Base-by-base conservation (phyloP, 92 coral and sea anemone genomes). In the Zoanthus sociatus region DNA sequence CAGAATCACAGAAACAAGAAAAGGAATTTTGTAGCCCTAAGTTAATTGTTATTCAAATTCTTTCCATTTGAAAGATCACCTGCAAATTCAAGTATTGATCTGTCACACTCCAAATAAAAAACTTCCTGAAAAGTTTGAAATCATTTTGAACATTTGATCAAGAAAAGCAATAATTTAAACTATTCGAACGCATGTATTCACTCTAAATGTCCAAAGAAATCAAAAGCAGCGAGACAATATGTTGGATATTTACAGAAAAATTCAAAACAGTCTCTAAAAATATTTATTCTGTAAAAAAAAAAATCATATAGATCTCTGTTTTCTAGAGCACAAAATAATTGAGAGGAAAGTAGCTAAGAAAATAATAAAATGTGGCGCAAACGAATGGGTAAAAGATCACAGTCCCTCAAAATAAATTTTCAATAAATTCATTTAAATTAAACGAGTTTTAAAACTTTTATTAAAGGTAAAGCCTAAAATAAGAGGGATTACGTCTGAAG, bases 401-500 rank as follows among this genome's bases (percentile, higher is more conserved):
- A 45, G 75, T 12, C 11, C 21, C 85, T 81, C 13, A 20, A 16
- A 47, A 48, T 81, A 68, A 75, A 67, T 21, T 64, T 12, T 20
- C 30, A 64, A 66, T 73, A 48, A 81, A 26, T 64, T 81, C 85
- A 50, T 67, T 31, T 75, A 64, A 67, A 81, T 81, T 81, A 81
- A 81, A 81, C 61, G 85, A 81, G 85, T 81, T 81, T 81, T 81
- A 67, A 81, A 81, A 81, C 85, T 81, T 81, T 81, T 47, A 81
- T 64, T 67, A 46, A 7, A 37, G 42, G 42, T 50, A 7, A 81
- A 31, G 63, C 76, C 20, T 30, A 81, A 81, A 71, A 81, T 64
- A 71, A 60, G 61, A 81, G 44, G 85, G 75, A 66, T 81, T 66
- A 81, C 26, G 66, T 20, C 46, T 45, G 17, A 73, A 48, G 46